Percentiles rank a stretch among this genome's conserved stretches.
These are phyloP conservation scores for Tetheella fluctuosa DNA, from an alignment of 2,888 invertebrate species.

Conservation along the genomic window DNA sequence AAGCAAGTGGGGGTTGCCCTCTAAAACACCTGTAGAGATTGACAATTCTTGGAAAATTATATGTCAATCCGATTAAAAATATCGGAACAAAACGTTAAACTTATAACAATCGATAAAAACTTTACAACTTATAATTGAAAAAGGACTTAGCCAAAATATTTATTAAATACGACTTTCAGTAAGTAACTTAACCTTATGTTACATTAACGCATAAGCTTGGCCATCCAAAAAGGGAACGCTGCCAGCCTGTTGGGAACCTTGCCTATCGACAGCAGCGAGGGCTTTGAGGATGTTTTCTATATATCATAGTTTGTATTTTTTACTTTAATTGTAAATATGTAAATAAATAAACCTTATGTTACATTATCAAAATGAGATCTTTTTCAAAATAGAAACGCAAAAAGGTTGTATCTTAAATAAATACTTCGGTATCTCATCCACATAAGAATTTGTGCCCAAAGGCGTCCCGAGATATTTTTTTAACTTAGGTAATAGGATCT, in stretches of 20 bases:
- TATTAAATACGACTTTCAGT: too few species aligned
- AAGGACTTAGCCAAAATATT: background rate
- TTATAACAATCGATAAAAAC: background rate
- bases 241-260: too few species aligned
- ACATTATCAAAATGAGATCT: conserved; percentile 6
- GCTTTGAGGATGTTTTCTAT: too few species aligned
- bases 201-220: too few species aligned
- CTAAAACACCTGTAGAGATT: background rate
- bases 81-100: background rate
- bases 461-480: conserved; percentile 20
- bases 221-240: too few species aligned
- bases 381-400: background rate
- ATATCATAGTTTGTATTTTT: too few species aligned
- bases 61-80: background rate
- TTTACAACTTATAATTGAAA: background rate
- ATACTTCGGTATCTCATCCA: conserved; percentile 3
- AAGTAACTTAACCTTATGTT: too few species aligned
- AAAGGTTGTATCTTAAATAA: conserved; percentile 1
- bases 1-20: too few species aligned
- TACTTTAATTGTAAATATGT: too few species aligned
- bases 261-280: too few species aligned
- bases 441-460: conserved; percentile 18
- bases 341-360: background rate
- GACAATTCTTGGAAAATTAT: background rate
- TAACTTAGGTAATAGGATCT: conserved; percentile 27